phyloP scores from a whole-genome alignment of 2,113 vertebrate genomes.

The Symphodus melops region DNA sequence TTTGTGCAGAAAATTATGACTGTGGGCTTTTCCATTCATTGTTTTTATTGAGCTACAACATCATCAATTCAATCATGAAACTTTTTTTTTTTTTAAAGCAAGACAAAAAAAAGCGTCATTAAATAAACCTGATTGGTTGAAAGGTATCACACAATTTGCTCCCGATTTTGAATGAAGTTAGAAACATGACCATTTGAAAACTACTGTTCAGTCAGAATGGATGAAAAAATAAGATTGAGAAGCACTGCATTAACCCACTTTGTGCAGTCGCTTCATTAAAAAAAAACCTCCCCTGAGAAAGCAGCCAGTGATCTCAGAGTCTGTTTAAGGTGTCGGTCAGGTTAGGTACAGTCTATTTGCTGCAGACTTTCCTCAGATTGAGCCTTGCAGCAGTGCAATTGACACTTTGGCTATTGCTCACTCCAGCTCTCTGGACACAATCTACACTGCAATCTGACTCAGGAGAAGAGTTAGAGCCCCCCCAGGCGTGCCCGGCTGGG shows the following conservation, averaged over 20 bases:
- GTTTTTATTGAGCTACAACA: no score
- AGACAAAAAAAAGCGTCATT: no score
- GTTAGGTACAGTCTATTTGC: constrained; percentile 49
- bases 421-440: constrained; percentile 37
- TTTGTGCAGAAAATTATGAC: no score
- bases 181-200: no score
- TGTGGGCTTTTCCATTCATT: no score
- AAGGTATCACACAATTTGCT: no score
- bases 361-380: constrained; percentile 29
- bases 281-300: background rate
- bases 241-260: background rate
- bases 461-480: constrained; percentile 24
- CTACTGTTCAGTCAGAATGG: no score
- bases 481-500: constrained; percentile 5
- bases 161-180: no score
- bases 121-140: no score
- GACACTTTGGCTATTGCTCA: constrained; percentile 57
- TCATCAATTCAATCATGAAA: no score
- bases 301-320: constrained; percentile 6
- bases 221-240: no score
- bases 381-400: constrained; percentile 52
- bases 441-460: constrained; percentile 44
- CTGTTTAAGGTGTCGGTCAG: constrained; percentile 44
- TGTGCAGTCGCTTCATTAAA: constrained; percentile 23
- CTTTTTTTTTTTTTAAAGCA: no score